phyloP scores from a whole-genome alignment of 1,140 invertebrate genomes.

The Camponotus floridanus region DNA sequence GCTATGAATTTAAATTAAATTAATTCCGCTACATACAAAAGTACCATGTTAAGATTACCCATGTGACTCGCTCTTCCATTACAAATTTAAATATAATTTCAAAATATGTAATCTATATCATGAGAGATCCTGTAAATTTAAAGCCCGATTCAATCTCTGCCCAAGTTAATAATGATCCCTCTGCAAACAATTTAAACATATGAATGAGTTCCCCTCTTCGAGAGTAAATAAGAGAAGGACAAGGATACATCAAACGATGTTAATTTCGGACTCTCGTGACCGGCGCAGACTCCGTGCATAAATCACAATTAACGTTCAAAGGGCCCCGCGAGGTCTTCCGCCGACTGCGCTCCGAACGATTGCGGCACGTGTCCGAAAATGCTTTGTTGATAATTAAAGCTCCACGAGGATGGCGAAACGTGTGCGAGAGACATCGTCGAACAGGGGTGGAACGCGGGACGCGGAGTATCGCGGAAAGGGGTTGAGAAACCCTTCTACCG shows the following conservation, averaged over 20 bases:
- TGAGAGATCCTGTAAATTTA: not conserved
- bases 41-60: not conserved
- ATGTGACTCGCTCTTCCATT: not conserved
- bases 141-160: slow-evolving; percentile 21
- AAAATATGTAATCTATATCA: slow-evolving; percentile 17
- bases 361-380: slow-evolving; percentile 67
- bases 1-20: slow-evolving; percentile 31
- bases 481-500: slow-evolving; percentile 11
- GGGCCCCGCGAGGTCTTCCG: slow-evolving; percentile 32
- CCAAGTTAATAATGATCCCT: not conserved
- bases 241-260: slow-evolving; percentile 45
- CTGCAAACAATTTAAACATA: slow-evolving; percentile 49
- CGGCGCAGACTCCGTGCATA: slow-evolving; percentile 24
- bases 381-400: slow-evolving; percentile 79
- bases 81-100: slow-evolving; percentile 21
- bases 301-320: slow-evolving; percentile 55
- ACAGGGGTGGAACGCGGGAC: slow-evolving; percentile 17
- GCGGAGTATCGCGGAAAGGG: slow-evolving; percentile 55
- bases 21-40: slow-evolving; percentile 22
- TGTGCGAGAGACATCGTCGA: slow-evolving; percentile 10
- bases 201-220: not conserved
- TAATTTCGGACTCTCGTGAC: slow-evolving; percentile 48
- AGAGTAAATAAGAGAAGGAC: slow-evolving; percentile 29
- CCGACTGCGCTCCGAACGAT: slow-evolving; percentile 31
- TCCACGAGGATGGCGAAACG: slow-evolving; percentile 29